Evolutionary conservation across 2,888 invertebrate species (phyloP), one percentile per base, ranked within the genome.

Genomic region (Pandemis heparana): DNA sequence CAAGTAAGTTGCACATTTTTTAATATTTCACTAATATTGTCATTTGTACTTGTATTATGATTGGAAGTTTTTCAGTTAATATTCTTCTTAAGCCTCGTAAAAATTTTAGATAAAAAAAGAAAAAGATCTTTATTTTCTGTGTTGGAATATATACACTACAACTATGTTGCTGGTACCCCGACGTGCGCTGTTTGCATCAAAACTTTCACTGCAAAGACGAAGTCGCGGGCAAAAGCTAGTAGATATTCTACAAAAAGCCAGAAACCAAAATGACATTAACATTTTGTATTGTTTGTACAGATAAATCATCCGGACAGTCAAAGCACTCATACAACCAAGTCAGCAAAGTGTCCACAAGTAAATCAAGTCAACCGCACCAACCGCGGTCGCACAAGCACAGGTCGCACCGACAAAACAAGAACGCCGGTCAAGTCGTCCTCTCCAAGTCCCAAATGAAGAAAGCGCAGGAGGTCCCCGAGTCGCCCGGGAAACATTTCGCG

Each of bases 241-340:
- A n/a, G n/a, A n/a, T n/a, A n/a, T n/a, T n/a, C n/a, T n/a, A n/a
- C n/a, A n/a, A n/a, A 46, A 46, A 46, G 16, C 16, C 5, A 16
- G 16, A 51, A 16, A 16, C 16, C 14, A 51, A n/a, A 12, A 12
- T 10, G 14, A 8, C 16, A 6, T 70, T 62, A 53, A 53, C 75
- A 62, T 74, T 73, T 68, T 48, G 62, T 67, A 67, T 78, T 68
- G 78, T 77, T 76, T 74, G 77, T 76, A 32, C 88, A 94, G 94
- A 92, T 90, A 95, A 94, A 91, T 82, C 89, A 76, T 90, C 91
- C 73, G 88, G 92, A 71, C 94, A 94, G 82, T 92, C 93, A 23
- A 94, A 94, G 82, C 94, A 94, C 81, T 94, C 94, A 69, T 95
- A 94, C 79, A 94, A 94, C 78, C 94, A 94, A 93, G 93, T 94